Percentiles rank a stretch among this genome's conserved stretches.
These are phyloP conservation scores for Melanophora roralis DNA, from an alignment of 2,888 invertebrate genomes.

Conservation along the genomic window DNA sequence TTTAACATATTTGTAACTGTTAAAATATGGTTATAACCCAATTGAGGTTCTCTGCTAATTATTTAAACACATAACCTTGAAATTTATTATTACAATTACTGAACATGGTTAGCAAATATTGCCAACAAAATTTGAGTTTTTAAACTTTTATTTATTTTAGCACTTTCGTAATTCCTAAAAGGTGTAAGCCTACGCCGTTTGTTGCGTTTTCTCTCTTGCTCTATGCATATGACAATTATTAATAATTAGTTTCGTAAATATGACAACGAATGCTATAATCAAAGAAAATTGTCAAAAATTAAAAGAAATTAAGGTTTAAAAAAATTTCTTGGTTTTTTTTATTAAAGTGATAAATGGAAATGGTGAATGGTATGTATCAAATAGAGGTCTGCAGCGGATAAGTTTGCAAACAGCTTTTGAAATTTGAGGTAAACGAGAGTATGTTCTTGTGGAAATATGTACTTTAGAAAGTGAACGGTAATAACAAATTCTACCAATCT, in stretches of 20 bases:
- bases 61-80: constrained; percentile 32
- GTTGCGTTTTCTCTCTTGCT: no score
- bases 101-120: neutral
- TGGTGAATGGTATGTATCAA: no score
- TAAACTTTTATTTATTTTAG: neutral
- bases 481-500: no score
- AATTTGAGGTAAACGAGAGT: no score
- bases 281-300: constrained; percentile 2
- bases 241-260: constrained; percentile 32
- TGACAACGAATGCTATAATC: neutral
- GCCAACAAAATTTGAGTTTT: neutral
- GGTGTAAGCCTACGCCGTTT: no score
- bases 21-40: neutral
- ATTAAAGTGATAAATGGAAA: no score
- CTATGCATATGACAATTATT: constrained; percentile 10
- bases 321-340: no score
- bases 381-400: no score
- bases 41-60: neutral
- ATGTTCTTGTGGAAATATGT: no score
- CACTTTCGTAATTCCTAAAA: neutral
- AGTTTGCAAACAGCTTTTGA: no score
- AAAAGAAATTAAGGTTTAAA: neutral
- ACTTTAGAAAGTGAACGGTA: no score
- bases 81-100: neutral
- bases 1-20: neutral